Percentiles rank a stretch among this genome's conserved stretches.
Conservation (phyloP, 2,888 invertebrate species). For the Sesia bembeciformis region DNA sequence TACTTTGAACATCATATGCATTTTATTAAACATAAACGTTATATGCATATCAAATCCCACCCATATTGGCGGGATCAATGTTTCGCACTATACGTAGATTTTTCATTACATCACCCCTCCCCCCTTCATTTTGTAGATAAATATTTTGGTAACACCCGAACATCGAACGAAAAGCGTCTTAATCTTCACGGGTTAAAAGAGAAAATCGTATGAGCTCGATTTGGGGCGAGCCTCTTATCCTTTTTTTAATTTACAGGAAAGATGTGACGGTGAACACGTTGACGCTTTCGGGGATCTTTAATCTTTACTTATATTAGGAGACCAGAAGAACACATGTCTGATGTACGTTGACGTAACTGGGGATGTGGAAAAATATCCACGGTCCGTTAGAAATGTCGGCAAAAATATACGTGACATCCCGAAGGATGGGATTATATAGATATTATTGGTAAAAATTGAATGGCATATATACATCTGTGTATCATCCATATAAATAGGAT, state of each 20-base stretch:
- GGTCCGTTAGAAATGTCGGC: too few relatives aligned
- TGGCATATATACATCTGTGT: too few relatives aligned
- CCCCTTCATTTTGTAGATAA: constrained; percentile 36
- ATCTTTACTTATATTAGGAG: constrained; percentile 35
- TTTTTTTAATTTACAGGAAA: constrained; percentile 44
- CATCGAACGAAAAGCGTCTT: constrained; percentile 24
- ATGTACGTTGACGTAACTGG: background rate
- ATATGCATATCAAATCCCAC: too few relatives aligned
- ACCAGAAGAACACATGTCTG: constrained; percentile 8
- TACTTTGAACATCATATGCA: too few relatives aligned
- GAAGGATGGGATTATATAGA: too few relatives aligned
- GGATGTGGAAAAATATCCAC: background rate
- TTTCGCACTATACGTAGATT: constrained; percentile 15
- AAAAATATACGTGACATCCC: too few relatives aligned
- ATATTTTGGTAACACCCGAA: constrained; percentile 24
- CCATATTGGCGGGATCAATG: too few relatives aligned
- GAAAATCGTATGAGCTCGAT: background rate
- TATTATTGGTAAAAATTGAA: too few relatives aligned
- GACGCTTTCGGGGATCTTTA: constrained; percentile 35
- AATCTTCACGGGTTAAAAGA: constrained; percentile 17
- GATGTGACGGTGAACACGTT: constrained; percentile 33
- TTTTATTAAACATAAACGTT: too few relatives aligned
- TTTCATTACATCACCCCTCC: constrained; percentile 36
- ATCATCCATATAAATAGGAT: too few relatives aligned
- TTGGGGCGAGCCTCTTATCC: constrained; percentile 17